Evolutionary conservation across 2,797 vertebrate genomes (phyloP), one percentile per base, ranked within the genome.

Genomic region (Nannoperca australis): DNA sequence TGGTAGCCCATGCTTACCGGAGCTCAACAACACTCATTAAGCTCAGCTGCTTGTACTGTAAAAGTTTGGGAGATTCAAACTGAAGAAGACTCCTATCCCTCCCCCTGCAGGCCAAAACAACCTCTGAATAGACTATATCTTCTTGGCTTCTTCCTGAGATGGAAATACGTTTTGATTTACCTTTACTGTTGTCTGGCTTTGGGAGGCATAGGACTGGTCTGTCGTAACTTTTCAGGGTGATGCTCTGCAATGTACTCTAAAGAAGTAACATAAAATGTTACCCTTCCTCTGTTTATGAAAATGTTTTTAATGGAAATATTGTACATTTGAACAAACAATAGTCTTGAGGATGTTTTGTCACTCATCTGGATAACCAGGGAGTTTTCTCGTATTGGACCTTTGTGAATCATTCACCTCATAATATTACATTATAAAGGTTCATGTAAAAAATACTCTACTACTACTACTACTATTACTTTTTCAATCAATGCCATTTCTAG

Each of bases 31-130:
- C 70, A 70, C 77, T 88, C 79, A 79, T 89, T 92, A 87, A 66
- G 65, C 82, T 89, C 68, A 70, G 79, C 75, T 81, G 84, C 80
- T 75, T 79, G 63, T 71, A 75, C 77, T 44, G 66, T n/a, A 81
- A 85, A 90, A 83, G 84, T 89, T 88, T 68, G 59, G 55, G 67
- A 86, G 86, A 88, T 81, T 82, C 71, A 88, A 91, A 92, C 84
- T 13, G 66, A 76, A 88, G 55, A 85, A 32, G 88, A 88, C 82
- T 78, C 59, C 42, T 72, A 42, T 76, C 63, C 66, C 24, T 56
- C 45, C 68, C 50, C 85, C 88, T 87, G 82, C 81, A 79, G 91
- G 90, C 86, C 73, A 78, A 79, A 91, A 86, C 72, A 85, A 71
- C 78, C 83, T 70, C 76, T 58, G 78, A 83, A 50, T 74, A 62